These are phyloP conservation scores for Schlechtendalia chinensis DNA, from an alignment of 1,140 invertebrate genomes.

Conservation along the genomic window DNA sequence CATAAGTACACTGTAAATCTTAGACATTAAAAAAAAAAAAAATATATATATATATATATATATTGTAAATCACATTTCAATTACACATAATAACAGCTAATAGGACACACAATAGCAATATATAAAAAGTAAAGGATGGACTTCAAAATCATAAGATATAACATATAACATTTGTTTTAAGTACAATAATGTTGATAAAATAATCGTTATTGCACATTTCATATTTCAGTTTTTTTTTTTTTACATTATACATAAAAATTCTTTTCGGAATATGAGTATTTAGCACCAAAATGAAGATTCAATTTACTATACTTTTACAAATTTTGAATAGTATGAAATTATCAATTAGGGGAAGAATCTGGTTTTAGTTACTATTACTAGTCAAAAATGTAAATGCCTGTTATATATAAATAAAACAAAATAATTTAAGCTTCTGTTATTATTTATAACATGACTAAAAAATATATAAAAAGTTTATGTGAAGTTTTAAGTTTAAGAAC, in stretches of 20 bases:
- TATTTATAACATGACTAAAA: background rate
- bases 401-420: background rate
- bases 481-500: background rate
- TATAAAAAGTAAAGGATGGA: constrained; percentile 39
- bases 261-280: too few species aligned
- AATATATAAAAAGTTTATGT: background rate
- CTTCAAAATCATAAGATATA: background rate
- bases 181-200: constrained; percentile 36
- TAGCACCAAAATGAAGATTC: constrained; percentile 18
- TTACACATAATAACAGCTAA: constrained; percentile 45
- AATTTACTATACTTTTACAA: background rate
- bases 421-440: background rate
- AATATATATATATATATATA: constrained; percentile 5
- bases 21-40: constrained; percentile 10
- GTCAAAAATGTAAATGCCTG: background rate
- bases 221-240: constrained; percentile 8
- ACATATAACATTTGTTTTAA: constrained; percentile 25
- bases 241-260: constrained; percentile 1
- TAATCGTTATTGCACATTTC: constrained; percentile 33
- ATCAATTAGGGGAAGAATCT: background rate
- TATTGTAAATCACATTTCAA: constrained; percentile 45
- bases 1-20: background rate
- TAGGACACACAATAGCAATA: constrained; percentile 44
- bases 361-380: background rate
- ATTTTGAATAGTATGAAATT: background rate